These are phyloP conservation scores for Novumbra hubbsi DNA, from an alignment of 2,797 vertebrate genomes.

Conservation along the genomic window DNA sequence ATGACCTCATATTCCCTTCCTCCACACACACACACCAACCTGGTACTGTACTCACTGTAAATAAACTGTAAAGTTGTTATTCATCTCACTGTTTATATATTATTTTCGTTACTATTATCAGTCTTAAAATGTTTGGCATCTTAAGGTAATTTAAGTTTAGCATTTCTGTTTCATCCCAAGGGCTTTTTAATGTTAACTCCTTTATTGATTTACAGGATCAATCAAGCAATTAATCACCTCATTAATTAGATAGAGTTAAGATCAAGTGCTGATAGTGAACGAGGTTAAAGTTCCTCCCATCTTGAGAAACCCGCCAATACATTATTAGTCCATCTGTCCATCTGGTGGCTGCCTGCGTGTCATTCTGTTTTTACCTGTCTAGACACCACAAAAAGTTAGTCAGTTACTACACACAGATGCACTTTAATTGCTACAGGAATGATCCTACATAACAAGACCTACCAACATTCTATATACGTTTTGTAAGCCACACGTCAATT, in stretches of 20 bases:
- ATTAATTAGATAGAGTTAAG: slow-evolving; percentile 8
- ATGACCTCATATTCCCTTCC: no score
- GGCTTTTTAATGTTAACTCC: background rate
- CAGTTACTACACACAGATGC: no score
- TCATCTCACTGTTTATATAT: no score
- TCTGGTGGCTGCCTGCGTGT: slow-evolving; percentile 5
- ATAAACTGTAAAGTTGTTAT: no score
- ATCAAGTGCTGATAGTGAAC: slow-evolving; percentile 12
- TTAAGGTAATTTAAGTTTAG: slow-evolving; percentile 1
- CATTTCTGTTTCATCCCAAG: background rate
- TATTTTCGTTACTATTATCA: no score
- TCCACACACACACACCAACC: no score
- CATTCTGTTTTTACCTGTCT: background rate
- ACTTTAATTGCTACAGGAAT: no score
- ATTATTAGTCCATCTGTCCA: slow-evolving; percentile 28
- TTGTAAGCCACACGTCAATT: no score
- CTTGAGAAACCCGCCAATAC: slow-evolving; percentile 10
- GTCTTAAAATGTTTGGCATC: background rate
- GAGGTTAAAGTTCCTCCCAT: background rate
- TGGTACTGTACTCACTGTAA: no score
- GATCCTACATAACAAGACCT: no score
- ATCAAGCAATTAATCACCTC: slow-evolving; percentile 13
- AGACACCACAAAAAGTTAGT: no score
- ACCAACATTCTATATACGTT: no score
- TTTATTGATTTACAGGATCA: slow-evolving; percentile 2